phyloP scores from a whole-genome alignment of 2,888 invertebrate species.

The Emesis furor region DNA sequence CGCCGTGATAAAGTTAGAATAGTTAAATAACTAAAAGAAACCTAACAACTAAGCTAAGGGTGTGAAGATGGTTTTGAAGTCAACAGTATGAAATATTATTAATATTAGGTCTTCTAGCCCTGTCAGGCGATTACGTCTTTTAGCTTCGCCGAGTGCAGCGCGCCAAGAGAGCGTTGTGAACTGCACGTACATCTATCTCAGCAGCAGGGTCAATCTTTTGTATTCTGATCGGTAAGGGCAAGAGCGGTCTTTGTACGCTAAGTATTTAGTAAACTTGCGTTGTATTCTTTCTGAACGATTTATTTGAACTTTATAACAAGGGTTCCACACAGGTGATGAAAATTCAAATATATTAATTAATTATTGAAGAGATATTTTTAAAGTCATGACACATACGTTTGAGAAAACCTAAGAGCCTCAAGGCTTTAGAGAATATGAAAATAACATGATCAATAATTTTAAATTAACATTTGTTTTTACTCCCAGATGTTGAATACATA shows the following conservation, averaged over 20 bases:
- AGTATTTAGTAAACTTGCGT: neutral
- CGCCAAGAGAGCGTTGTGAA: too few relatives aligned
- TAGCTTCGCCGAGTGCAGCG: too few relatives aligned
- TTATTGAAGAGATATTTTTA: neutral
- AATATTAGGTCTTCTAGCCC: too few relatives aligned
- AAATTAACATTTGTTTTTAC: too few relatives aligned
- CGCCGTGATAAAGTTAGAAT: too few relatives aligned
- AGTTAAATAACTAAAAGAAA: too few relatives aligned
- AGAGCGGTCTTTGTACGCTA: neutral
- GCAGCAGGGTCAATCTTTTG: neutral
- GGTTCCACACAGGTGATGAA: slow-evolving; percentile 13
- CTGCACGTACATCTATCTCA: too few relatives aligned
- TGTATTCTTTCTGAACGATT: neutral
- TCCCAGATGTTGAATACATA: neutral
- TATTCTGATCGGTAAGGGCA: neutral
- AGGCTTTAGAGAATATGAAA: neutral
- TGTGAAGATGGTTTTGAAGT: too few relatives aligned
- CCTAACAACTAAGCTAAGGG: too few relatives aligned
- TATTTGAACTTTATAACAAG: neutral
- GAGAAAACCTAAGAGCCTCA: neutral
- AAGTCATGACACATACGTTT: neutral
- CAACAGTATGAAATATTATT: too few relatives aligned
- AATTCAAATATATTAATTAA: slow-evolving; percentile 11
- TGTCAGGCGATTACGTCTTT: too few relatives aligned
- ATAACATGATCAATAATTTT: too few relatives aligned